Evolutionary conservation across 92 coral and sea anemone species (phyloP), one percentile per base, ranked within the genome.

Genomic region (Desmophyllum pertusum): DNA sequence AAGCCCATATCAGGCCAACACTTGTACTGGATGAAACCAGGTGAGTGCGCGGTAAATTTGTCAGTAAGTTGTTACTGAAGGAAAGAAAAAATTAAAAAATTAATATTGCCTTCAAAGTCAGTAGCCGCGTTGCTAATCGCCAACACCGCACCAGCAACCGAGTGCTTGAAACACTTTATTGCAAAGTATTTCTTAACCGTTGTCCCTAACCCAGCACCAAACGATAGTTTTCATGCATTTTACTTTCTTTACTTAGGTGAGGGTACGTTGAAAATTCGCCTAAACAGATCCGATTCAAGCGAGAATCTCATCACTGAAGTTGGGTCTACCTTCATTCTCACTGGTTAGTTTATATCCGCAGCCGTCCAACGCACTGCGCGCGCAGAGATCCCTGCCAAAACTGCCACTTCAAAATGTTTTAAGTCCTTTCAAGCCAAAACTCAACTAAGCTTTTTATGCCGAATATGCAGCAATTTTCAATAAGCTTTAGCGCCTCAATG

Each of bases 1-100:
- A 64, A 31, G 30, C 70, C 70, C 19, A 64, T 64, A 21, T 64
- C 70, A 30, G 70, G 70, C 70, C 6, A 64, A 31, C 19, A 64
- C 70, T 35, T 64, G 70, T 64, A 64, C 37, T 64, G 70, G 70
- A 29, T 29, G 5, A 64, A 64, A 64, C 70, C 70, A 64, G 70
- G 70, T 64, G 10, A 14, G 38, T 4, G 1, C 5, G 19, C 38
- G 2, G 4, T 13, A 64, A 11, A 10, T 5, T 10, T 14, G 23
- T 64, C 3, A 27, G 1, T 17, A 25, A 57, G 2, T 23, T 4
- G 6, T 55, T 17, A 18, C n/a, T n/a, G n/a, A n/a, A 1, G 6
- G 63, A 55, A 55, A 55, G 4, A 2, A 19, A 6, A n/a, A 53
- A 11, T 4, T 51, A 13, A 15, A 51, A 5, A 51, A 51, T 13